phyloP scores from a whole-genome alignment of 2,113 vertebrate genomes.

The Etheostoma cragini region DNA sequence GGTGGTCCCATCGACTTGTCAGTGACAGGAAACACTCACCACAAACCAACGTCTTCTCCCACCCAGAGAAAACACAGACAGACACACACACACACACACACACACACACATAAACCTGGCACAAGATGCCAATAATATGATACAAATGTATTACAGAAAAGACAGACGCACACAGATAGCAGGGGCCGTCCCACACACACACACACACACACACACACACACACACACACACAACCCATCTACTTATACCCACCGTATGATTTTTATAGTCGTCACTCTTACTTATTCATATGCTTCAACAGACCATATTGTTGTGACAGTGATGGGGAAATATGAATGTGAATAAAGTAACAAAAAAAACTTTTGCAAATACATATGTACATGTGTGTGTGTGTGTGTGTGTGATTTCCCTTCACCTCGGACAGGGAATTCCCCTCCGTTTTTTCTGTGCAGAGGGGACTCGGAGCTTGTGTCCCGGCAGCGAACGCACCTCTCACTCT shows the following conservation, averaged over 20 bases:
- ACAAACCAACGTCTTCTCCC: conserved; percentile 69
- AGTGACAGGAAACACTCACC: conserved; percentile 76
- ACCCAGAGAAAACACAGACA: conserved; percentile 46
- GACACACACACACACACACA: conserved; percentile 39
- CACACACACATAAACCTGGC: conserved; percentile 20
- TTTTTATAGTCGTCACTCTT: neutral
- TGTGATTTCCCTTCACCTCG: conserved; percentile 70
- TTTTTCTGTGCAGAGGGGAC: conserved; percentile 46
- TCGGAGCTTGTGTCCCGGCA: conserved; percentile 30
- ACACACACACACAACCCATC: neutral
- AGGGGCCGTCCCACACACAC: conserved; percentile 14
- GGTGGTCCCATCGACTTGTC: conserved; percentile 70
- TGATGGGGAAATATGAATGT: conserved; percentile 38
- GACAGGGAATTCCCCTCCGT: conserved; percentile 68
- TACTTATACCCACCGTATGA: conserved; percentile 26
- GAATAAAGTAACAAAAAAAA: conserved; percentile 22
- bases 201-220: conserved; percentile 9
- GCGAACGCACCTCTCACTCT: conserved; percentile 42
- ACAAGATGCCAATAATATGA: no score
- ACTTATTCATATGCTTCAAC: conserved; percentile 8
- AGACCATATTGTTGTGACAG: neutral
- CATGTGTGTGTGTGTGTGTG: conserved; percentile 33
- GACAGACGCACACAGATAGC: no score
- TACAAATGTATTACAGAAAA: no score
- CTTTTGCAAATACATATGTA: conserved; percentile 14